Conservation (phyloP, 2,797 vertebrate species). For the Falco rusticolus region DNA sequence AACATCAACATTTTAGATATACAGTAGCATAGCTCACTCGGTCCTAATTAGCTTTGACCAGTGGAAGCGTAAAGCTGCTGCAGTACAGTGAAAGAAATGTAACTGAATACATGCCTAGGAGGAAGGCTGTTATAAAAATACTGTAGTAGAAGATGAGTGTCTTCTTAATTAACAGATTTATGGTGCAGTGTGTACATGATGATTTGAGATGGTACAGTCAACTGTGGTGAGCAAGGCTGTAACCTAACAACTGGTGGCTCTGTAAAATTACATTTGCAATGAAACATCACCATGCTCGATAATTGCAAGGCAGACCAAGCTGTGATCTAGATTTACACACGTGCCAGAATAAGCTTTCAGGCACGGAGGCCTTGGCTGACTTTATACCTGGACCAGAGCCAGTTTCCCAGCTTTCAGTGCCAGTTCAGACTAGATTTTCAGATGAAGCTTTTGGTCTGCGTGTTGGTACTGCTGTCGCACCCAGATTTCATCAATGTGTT, state of each 20-base stretch:
- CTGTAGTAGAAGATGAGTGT: background rate
- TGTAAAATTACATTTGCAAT: background rate
- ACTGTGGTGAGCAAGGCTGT: background rate
- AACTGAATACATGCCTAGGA: background rate
- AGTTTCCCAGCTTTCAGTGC: background rate
- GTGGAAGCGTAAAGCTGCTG: background rate
- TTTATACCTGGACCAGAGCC: background rate
- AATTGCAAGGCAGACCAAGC: background rate
- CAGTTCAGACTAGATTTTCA: background rate
- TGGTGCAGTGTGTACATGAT: background rate
- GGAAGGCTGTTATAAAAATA: background rate
- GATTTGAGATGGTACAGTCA: background rate
- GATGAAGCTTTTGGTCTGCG: background rate
- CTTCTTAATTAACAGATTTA: conserved; percentile 29
- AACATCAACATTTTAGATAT: background rate
- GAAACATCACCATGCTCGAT: background rate
- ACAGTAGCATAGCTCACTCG: background rate
- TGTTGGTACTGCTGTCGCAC: background rate
- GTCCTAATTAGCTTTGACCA: conserved; percentile 30
- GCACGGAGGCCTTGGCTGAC: background rate
- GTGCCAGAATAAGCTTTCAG: background rate
- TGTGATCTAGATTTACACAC: background rate
- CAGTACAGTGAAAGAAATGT: background rate
- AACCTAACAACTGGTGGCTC: background rate
- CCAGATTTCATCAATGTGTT: background rate